Conservation (phyloP, 2,888 invertebrate genomes). For the Drosophila greeni region DNA sequence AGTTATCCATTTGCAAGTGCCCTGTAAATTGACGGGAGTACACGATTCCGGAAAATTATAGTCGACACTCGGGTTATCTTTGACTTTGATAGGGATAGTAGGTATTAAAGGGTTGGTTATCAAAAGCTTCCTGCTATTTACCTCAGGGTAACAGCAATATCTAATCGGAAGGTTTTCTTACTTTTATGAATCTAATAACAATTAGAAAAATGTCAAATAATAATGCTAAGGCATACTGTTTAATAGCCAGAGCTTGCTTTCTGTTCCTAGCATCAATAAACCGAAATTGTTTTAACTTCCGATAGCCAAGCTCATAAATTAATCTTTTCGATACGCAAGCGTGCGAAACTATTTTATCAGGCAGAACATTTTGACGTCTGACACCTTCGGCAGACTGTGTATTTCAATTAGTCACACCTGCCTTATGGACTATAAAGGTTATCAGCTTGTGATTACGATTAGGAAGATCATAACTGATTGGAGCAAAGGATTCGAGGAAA, state of each 20-base stretch:
- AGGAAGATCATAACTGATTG: slow-evolving; percentile 5
- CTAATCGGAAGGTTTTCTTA: not conserved
- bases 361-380: not conserved
- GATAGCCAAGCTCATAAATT: not conserved
- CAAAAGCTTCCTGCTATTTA: not conserved
- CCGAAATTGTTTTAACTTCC: not conserved
- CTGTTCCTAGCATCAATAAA: not conserved
- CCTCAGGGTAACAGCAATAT: not conserved
- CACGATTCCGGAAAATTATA: not conserved
- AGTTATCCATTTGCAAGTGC: slow-evolving; percentile 33
- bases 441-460: slow-evolving; percentile 11
- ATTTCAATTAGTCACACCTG: slow-evolving; percentile 6
- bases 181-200: not conserved
- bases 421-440: not conserved
- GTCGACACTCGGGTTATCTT: not conserved
- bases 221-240: not conserved
- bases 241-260: not conserved
- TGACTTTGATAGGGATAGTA: not conserved
- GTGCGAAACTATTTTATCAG: slow-evolving; percentile 5
- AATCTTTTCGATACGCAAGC: not conserved
- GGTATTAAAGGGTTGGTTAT: not conserved
- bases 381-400: not conserved
- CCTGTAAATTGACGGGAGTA: slow-evolving; percentile 9
- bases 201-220: not conserved
- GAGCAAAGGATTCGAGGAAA: slow-evolving; percentile 1